Percentiles rank a stretch among this genome's conserved stretches.
These are phyloP conservation scores for Petrolisthes cinctipes DNA, from an alignment of 2,888 invertebrate genomes.

Conservation along the genomic window DNA sequence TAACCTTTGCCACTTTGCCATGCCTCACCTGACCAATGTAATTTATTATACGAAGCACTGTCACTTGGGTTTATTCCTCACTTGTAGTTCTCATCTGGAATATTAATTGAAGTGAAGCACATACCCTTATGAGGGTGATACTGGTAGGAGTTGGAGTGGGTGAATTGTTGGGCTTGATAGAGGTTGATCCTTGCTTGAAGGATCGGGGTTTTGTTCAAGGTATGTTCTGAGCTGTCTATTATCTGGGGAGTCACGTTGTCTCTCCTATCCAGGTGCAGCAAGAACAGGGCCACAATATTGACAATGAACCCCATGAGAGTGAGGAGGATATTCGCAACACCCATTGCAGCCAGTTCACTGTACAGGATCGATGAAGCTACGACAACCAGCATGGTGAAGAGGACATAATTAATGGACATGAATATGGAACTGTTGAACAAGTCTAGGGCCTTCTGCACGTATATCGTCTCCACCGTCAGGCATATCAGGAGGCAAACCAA, in stretches of 20 bases:
- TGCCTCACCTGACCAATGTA: no score
- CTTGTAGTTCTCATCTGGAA: no score
- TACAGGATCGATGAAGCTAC: conserved; percentile 64
- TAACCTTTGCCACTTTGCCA: no score
- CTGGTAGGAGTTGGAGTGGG: no score
- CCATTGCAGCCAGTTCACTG: conserved; percentile 56
- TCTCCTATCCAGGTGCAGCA: conserved; percentile 58
- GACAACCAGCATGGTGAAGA: conserved; percentile 61
- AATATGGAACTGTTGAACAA: conserved; percentile 63
- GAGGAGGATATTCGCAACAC: conserved; percentile 57
- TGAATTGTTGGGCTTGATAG: no score
- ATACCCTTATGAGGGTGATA: no score
- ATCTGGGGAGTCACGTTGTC: neutral
- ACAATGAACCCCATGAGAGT: conserved; percentile 63
- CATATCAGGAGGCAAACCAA: conserved; percentile 47
- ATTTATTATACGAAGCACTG: no score
- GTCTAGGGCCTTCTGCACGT: conserved; percentile 63
- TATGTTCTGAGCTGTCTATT: neutral
- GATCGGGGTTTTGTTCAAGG: no score
- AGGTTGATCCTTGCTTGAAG: no score
- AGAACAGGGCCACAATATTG: conserved; percentile 61
- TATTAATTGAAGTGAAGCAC: no score
- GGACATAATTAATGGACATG: conserved; percentile 64
- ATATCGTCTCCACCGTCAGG: conserved; percentile 58
- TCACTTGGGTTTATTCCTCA: no score